Conservation (phyloP, 2,797 vertebrate species). For the Argya squamiceps region DNA sequence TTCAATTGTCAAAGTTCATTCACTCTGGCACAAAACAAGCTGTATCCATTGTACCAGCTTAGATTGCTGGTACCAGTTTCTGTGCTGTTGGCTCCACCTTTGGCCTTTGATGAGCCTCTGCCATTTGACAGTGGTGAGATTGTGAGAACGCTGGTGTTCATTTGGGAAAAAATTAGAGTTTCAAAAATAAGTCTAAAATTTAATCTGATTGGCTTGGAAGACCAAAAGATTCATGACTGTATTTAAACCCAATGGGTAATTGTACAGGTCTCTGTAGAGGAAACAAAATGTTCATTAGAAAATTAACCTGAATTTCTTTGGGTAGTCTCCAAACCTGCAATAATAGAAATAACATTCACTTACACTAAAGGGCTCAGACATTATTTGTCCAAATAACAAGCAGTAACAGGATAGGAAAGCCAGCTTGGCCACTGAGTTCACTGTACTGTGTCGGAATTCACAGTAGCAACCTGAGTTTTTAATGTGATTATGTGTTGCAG, state of each 20-base stretch:
- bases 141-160: background rate
- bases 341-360: background rate
- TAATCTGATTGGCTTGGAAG: background rate
- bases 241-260: background rate
- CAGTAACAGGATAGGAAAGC: background rate
- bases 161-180: background rate
- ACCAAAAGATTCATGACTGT: background rate
- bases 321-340: background rate
- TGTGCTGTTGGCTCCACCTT: background rate
- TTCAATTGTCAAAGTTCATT: background rate
- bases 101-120: background rate
- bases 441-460: background rate
- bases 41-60: background rate
- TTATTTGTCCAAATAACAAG: background rate
- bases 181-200: background rate
- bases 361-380: background rate
- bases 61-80: background rate
- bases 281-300: background rate
- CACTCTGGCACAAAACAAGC: background rate
- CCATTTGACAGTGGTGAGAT: background rate
- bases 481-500: background rate
- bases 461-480: background rate
- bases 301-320: background rate
- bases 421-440: background rate
- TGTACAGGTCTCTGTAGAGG: background rate